Evolutionary conservation across 2,888 invertebrate genomes (phyloP).

Genomic region (Drosophila mulleri): DNA sequence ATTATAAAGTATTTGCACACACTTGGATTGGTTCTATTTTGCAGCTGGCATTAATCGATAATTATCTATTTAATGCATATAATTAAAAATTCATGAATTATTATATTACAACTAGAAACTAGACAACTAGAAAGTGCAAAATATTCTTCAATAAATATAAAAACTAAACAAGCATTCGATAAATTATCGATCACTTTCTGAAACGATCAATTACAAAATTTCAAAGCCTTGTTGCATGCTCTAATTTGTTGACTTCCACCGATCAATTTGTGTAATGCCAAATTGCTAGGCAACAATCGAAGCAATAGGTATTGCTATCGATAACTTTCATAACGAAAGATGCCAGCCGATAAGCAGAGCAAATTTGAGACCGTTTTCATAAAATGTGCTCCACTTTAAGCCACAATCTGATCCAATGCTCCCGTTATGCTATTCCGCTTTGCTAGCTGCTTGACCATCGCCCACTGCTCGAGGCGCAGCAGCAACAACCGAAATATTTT

Average conservation of each 20-base stretch:
- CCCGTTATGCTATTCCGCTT: conserved; percentile 39
- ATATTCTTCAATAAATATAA: too few relatives aligned
- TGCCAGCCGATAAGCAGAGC: conserved; percentile 2
- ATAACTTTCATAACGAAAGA: conserved; percentile 3
- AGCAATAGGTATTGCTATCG: conserved; percentile 6
- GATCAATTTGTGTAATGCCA: neutral
- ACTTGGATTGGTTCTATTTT: too few relatives aligned
- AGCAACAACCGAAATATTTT: conserved; percentile 56
- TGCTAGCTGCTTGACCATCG: conserved; percentile 38
- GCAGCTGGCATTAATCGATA: neutral
- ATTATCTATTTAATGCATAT: neutral
- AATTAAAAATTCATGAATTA: too few relatives aligned
- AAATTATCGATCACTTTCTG: neutral
- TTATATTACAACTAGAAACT: too few relatives aligned
- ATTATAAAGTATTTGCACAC: neutral
- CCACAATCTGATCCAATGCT: conserved; percentile 40
- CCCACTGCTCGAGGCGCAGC: conserved; percentile 42
- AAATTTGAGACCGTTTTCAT: conserved; percentile 1
- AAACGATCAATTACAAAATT: neutral
- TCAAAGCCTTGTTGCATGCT: neutral
- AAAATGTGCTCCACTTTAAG: conserved; percentile 17
- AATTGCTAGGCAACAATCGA: neutral
- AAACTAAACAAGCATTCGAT: neutral
- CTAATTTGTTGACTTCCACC: neutral
- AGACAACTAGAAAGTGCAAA: too few relatives aligned